phyloP scores from a whole-genome alignment of 23 tunicate genomes.

The Diplosoma virens region DNA sequence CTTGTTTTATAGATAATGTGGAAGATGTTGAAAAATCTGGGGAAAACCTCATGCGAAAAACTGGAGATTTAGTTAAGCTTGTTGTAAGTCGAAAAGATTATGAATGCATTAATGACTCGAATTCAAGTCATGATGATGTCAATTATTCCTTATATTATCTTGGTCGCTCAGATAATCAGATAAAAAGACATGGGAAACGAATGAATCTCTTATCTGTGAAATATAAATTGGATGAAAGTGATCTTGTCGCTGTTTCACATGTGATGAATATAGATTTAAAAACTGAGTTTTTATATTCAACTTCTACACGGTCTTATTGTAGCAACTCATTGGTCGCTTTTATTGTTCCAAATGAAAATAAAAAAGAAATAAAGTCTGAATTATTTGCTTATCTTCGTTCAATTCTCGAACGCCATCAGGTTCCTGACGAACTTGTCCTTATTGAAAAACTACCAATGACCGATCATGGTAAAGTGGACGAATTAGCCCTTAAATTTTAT shows the following conservation, averaged over 20 bases:
- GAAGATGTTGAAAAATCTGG: neutral
- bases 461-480: constrained; percentile 76
- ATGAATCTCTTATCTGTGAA: constrained; percentile 41
- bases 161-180: constrained; percentile 51
- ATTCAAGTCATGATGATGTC: neutral
- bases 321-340: neutral
- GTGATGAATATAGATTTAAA: neutral
- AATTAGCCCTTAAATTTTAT: constrained; percentile 1
- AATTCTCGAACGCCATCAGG: constrained; percentile 20
- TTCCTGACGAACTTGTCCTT: constrained; percentile 64
- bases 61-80: constrained; percentile 54
- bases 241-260: constrained; percentile 19
- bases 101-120: neutral
- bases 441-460: constrained; percentile 55
- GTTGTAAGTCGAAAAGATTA: neutral
- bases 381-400: neutral
- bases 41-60: neutral
- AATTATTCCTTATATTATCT: constrained; percentile 20
- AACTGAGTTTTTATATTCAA: neutral
- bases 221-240: constrained; percentile 5
- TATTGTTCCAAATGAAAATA: neutral
- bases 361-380: neutral
- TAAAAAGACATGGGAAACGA: constrained; percentile 75
- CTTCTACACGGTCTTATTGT: neutral
- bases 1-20: neutral